These are phyloP conservation scores for Anguilla japonica DNA, from an alignment of 2,113 vertebrate species.

Conservation along the genomic window DNA sequence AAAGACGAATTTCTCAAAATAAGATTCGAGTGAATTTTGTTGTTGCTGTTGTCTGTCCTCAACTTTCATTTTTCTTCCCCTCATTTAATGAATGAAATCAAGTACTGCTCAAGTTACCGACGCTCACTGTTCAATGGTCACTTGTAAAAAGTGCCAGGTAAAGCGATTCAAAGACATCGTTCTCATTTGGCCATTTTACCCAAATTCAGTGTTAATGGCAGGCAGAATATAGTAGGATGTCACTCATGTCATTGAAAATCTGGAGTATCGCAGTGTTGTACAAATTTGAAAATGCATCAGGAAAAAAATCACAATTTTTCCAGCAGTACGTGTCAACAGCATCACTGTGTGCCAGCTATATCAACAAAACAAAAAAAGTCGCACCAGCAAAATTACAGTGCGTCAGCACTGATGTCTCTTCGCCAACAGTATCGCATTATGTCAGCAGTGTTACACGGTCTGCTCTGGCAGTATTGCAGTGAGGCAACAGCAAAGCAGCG, in stretches of 20 bases:
- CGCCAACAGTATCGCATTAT: neutral
- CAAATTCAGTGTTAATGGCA: neutral
- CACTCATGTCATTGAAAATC: neutral
- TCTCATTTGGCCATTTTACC: neutral
- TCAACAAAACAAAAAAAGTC: neutral
- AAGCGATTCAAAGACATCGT: neutral
- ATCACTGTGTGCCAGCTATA: neutral
- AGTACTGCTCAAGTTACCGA: too few relatives aligned
- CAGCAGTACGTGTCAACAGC: neutral
- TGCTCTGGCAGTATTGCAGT: neutral
- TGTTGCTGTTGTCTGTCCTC: neutral
- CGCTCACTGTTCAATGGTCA: neutral
- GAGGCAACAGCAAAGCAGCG: neutral
- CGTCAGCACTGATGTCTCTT: neutral
- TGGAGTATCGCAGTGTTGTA: neutral
- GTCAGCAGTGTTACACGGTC: neutral
- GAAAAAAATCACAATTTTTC: neutral
- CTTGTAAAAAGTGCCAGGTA: too few relatives aligned
- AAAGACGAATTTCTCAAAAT: constrained; percentile 58
- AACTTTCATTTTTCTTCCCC: neutral
- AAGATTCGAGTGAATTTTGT: neutral
- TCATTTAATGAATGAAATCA: neutral
- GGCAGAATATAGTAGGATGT: neutral
- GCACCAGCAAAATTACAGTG: neutral
- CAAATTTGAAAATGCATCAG: neutral